phyloP scores from a whole-genome alignment of 1,140 invertebrate genomes.

The Uloborus diversus region DNA sequence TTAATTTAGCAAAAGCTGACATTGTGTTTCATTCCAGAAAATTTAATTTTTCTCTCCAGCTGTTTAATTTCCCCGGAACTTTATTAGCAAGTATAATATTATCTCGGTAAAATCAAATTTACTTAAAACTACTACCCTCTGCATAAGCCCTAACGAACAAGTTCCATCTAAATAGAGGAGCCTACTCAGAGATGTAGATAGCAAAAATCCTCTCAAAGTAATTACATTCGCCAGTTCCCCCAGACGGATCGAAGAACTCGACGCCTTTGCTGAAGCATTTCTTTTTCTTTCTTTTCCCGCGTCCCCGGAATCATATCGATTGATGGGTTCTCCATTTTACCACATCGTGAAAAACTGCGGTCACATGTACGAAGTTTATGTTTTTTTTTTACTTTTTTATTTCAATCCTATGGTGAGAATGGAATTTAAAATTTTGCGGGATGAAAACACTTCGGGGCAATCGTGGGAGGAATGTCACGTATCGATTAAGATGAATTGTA shows the following conservation, averaged over 20 bases:
- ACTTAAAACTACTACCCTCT: too few species aligned
- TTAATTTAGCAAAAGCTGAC: too few species aligned
- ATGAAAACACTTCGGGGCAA: neutral
- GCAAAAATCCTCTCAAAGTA: constrained; percentile 1
- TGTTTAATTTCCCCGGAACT: too few species aligned
- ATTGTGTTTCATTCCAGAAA: too few species aligned
- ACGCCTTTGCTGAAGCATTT: constrained; percentile 16
- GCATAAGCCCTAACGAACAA: too few species aligned
- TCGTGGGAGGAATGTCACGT: neutral
- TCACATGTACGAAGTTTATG: constrained; percentile 12
- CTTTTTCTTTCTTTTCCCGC: too few species aligned
- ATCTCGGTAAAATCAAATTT: too few species aligned
- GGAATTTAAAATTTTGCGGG: constrained; percentile 3
- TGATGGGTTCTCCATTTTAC: constrained; percentile 1
- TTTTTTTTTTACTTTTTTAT: constrained; percentile 11
- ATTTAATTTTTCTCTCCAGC: too few species aligned
- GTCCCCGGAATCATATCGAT: constrained; percentile 32
- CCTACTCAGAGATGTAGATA: too few species aligned
- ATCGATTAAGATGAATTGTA: neutral
- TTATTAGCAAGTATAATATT: too few species aligned
- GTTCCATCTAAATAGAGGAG: too few species aligned
- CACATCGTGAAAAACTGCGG: constrained; percentile 13
- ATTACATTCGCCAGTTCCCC: constrained; percentile 24
- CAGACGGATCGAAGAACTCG: constrained; percentile 46
- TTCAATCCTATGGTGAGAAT: neutral